These are phyloP conservation scores for Beaufortia kweichowensis DNA, from an alignment of 2,113 vertebrate species.

Conservation along the genomic window DNA sequence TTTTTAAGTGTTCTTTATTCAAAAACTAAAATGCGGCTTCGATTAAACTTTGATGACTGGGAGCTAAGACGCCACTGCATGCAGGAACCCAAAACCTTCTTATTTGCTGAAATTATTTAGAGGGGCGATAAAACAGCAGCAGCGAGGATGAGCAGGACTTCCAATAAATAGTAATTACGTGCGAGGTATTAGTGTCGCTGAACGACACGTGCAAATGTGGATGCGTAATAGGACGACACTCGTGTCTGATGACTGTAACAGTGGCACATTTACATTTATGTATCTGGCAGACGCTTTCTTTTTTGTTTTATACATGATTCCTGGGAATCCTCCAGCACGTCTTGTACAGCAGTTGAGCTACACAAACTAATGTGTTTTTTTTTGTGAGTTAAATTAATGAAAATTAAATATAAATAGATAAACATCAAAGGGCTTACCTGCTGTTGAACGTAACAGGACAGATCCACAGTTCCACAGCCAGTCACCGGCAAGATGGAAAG, in stretches of 20 bases:
- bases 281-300: background rate
- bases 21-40: slow-evolving; percentile 72
- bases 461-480: slow-evolving; percentile 26
- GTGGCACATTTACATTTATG: background rate
- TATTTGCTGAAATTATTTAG: slow-evolving; percentile 94
- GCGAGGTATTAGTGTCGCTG: slow-evolving; percentile 38
- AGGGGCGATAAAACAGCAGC: slow-evolving; percentile 81
- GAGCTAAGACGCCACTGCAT: slow-evolving; percentile 83
- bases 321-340: no score
- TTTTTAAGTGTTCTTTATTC: slow-evolving; percentile 99
- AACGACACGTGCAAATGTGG: background rate
- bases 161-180: slow-evolving; percentile 74
- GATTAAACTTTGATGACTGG: slow-evolving; percentile 99
- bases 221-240: slow-evolving; percentile 14
- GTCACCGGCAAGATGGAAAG: slow-evolving; percentile 45
- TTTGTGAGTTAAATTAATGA: background rate
- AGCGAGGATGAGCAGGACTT: slow-evolving; percentile 59
- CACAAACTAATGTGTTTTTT: no score
- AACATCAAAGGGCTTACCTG: slow-evolving; percentile 68
- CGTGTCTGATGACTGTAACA: slow-evolving; percentile 1
- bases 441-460: slow-evolving; percentile 53
- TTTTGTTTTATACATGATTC: no score
- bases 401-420: background rate
- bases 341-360: no score
- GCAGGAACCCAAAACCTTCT: slow-evolving; percentile 79